phyloP scores from a whole-genome alignment of 2,113 vertebrate species.

The Synodontis membranacea region DNA sequence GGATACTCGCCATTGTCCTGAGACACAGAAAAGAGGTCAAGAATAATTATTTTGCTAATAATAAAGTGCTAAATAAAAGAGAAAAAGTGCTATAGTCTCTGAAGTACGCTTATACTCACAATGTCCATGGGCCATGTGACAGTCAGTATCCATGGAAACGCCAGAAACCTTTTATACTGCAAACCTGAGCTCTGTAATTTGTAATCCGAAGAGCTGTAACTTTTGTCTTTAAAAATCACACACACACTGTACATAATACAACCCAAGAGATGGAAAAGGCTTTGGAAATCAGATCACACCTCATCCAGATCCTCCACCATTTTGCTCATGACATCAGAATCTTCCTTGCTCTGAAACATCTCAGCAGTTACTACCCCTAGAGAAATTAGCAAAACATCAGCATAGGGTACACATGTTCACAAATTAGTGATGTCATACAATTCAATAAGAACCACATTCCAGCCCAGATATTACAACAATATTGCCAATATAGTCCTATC shows the following conservation, averaged over 20 bases:
- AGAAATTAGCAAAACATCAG: neutral
- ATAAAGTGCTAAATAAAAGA: neutral
- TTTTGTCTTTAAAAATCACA: neutral
- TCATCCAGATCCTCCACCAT: constrained; percentile 90
- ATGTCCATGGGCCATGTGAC: constrained; percentile 87
- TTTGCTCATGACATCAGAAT: constrained; percentile 78
- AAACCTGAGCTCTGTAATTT: constrained; percentile 77
- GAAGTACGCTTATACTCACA: constrained; percentile 64
- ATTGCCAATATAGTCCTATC: neutral
- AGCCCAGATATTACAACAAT: neutral
- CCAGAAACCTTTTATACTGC: constrained; percentile 90
- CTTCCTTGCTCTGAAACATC: constrained; percentile 83
- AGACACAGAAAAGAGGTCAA: neutral
- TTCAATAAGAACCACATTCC: neutral
- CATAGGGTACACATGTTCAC: neutral
- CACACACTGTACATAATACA: neutral
- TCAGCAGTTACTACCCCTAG: constrained; percentile 88
- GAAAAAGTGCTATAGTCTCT: neutral
- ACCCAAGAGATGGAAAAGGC: neutral
- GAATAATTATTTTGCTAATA: neutral
- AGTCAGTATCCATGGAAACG: constrained; percentile 91
- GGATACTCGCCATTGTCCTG: constrained; percentile 85
- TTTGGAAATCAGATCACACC: constrained; percentile 61
- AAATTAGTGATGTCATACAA: neutral
- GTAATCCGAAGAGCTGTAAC: neutral